Conservation (phyloP, 2,888 invertebrate species). For the Cerastis leucographa region DNA sequence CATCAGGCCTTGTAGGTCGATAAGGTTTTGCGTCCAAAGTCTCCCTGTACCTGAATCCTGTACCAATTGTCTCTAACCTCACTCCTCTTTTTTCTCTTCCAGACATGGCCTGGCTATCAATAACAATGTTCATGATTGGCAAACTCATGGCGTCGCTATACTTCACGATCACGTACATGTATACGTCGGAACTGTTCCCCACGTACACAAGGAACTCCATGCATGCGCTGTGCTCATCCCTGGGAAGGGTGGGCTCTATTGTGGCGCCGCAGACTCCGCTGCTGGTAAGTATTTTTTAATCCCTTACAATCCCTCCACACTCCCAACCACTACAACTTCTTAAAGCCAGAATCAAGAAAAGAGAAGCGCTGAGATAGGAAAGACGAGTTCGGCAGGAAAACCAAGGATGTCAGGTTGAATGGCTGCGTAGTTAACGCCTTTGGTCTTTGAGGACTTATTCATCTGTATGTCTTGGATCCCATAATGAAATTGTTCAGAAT, state of each 20-base stretch:
- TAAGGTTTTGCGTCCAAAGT: neutral
- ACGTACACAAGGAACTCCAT: slow-evolving; percentile 92
- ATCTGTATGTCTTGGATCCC: too few relatives aligned
- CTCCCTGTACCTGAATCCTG: neutral
- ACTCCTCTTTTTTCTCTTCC: slow-evolving; percentile 42
- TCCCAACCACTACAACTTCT: too few relatives aligned
- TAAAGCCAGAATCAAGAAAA: too few relatives aligned
- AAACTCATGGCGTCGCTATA: slow-evolving; percentile 92
- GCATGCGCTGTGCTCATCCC: slow-evolving; percentile 92
- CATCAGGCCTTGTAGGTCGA: neutral
- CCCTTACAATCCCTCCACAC: too few relatives aligned
- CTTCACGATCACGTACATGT: slow-evolving; percentile 91
- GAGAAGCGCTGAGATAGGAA: too few relatives aligned
- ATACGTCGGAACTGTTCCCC: slow-evolving; percentile 93
- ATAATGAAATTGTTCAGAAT: too few relatives aligned
- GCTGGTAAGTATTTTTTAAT: slow-evolving; percentile 78
- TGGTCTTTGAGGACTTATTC: too few relatives aligned
- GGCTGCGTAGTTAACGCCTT: too few relatives aligned
- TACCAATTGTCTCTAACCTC: too few relatives aligned
- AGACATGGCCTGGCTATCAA: slow-evolving; percentile 85
- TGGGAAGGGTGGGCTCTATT: slow-evolving; percentile 92
- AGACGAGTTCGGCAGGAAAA: too few relatives aligned
- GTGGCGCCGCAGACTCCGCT: slow-evolving; percentile 92
- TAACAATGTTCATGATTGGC: slow-evolving; percentile 90
- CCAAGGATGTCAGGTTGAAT: too few relatives aligned